Base-by-base conservation (phyloP, 2,888 invertebrate species). In the Dichetophora obliterata region DNA sequence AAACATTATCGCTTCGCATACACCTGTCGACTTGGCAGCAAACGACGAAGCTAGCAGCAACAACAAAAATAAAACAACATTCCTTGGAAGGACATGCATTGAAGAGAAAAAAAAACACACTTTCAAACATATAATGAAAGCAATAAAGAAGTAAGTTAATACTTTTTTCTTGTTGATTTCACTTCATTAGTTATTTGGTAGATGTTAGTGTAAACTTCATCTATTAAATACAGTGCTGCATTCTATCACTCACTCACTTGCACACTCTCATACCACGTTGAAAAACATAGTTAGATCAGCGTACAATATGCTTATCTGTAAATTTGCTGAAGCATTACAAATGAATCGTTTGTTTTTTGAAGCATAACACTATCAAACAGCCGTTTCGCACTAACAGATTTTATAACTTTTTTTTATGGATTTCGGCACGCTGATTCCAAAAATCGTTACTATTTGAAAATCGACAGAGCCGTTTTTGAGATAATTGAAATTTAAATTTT, bases 1-100 rank as follows among this genome's bases (percentile, higher is more conserved):
- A 82, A 85, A 81, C 84, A 87, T 87, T 87, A 86, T 85, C 84
- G 80, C 82, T 77, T 79, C 80, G 78, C 82, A 83, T 82, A 84
- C 85, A 85, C 82, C 84, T 83, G 81, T 69, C 80, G 80, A 73
- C 75, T 71, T 82, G 19, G 37, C 71, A 31, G 37, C 37, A 34
- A 61, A 22, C 48, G 27, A n/a, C 16, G 19, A 54, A n/a, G n/a
- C n/a, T 54, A 37, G 19, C 50, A 63, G 11, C 75, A 59, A 50
- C 61, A 34, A 61, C 70, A 48, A 59, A 24, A 75, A 61, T 50
- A 63, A 66, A 19, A 50, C 43, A n/a, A 61, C 72, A 61, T 59
- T 24, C 50, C 50, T 34, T 14, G 65, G 24, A 22, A 54, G 71
- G n/a, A 34, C 34, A 24, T 31, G 24, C 50, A 16, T 16, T 50